Evolutionary conservation across 2,113 vertebrate genomes (phyloP).

Genomic region (Gallinago media): DNA sequence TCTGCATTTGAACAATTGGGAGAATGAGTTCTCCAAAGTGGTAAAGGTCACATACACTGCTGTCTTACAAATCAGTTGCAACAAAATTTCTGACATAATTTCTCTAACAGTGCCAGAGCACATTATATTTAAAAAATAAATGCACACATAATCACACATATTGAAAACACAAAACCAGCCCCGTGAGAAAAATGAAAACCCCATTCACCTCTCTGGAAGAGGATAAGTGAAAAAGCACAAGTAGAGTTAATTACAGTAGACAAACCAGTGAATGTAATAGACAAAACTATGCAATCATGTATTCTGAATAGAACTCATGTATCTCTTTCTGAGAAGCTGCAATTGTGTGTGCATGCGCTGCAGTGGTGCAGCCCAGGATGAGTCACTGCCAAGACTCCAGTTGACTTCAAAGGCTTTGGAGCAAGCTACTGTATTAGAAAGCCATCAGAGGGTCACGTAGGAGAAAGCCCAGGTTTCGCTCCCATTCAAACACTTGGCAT

Average conservation of each 20-base stretch:
- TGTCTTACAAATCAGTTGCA: background rate
- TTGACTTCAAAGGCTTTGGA: background rate
- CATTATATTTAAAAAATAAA: background rate
- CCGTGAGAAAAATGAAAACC: background rate
- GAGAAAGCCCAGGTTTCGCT: background rate
- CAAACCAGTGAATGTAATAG: background rate
- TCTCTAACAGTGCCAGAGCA: background rate
- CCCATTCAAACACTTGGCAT: background rate
- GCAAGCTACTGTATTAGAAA: background rate
- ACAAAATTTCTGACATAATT: background rate
- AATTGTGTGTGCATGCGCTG: background rate
- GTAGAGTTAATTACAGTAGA: background rate
- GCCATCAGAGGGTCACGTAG: background rate
- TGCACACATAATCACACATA: background rate
- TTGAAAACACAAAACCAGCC: background rate
- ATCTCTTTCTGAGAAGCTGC: background rate
- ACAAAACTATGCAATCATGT: fast-evolving
- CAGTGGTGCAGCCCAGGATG: background rate
- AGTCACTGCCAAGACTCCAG: background rate
- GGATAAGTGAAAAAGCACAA: background rate
- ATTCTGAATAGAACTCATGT: background rate
- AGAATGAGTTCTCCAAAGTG: background rate
- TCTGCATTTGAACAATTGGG: background rate
- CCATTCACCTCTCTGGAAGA: background rate
- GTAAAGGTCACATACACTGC: background rate